These are phyloP conservation scores for Sinonovacula constricta DNA, from an alignment of 1,140 invertebrate species.

Conservation along the genomic window DNA sequence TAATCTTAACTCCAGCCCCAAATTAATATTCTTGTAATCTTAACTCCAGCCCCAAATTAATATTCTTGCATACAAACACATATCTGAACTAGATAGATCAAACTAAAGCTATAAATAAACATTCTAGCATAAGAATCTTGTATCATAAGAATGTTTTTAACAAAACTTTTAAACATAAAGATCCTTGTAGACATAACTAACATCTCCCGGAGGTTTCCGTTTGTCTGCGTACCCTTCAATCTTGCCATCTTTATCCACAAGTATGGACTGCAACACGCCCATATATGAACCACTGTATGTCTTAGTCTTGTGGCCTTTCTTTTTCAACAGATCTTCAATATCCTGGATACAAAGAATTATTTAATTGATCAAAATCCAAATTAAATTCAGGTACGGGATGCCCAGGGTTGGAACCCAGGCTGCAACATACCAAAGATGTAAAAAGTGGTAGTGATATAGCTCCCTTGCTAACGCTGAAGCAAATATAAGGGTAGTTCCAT, in stretches of 20 bases:
- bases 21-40: too few relatives aligned
- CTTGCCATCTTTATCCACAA: conserved; percentile 9
- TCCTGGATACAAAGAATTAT: not conserved
- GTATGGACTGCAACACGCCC: conserved; percentile 29
- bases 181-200: conserved; percentile 47
- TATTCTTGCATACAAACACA: too few relatives aligned
- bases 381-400: not conserved
- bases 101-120: too few relatives aligned
- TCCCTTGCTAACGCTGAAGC: too few relatives aligned
- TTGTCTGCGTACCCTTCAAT: conserved; percentile 29
- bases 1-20: too few relatives aligned
- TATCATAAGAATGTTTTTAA: too few relatives aligned
- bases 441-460: too few relatives aligned
- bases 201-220: conserved; percentile 28
- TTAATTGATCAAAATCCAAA: not conserved
- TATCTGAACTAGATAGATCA: too few relatives aligned
- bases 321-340: not conserved
- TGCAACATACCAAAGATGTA: not conserved
- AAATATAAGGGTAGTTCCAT: too few relatives aligned
- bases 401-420: not conserved
- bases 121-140: too few relatives aligned
- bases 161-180: too few relatives aligned
- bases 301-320: not conserved
- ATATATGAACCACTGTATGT: not conserved
- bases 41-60: too few relatives aligned